Evolutionary conservation across 37 sponge, comb jelly and placozoan genomes (phyloP), one percentile per base, ranked within the genome.

Genomic region (Cliona cf. orientalis): DNA sequence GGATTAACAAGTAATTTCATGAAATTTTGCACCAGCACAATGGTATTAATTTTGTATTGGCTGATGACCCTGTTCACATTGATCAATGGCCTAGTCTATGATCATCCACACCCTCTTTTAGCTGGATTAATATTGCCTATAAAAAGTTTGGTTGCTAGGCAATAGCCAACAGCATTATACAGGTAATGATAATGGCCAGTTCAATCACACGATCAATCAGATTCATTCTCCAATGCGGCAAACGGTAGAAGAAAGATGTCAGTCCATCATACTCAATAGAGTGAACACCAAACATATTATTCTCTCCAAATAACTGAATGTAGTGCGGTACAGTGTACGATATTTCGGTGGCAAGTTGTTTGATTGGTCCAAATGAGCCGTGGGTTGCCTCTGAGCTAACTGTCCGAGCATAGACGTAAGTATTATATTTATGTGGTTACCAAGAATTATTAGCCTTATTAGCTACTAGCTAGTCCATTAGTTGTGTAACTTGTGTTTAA

Each of bases 301-400:
- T 92, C 39, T 92, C 93, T 43, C 93, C 89, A 76, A 92, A 92
- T 45, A 92, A 46, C 65, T 92, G 93, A 9, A 92, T 67, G 53
- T 92, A 85, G 63, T 65, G 81, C 0, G 92, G 92, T 5, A 91
- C 11, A 19, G 80, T 19, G 61, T 75, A 90, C 32, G 72, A 66
- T 28, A 92, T 45, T 49, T 88, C 82, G 36, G 65, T 37, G 0
- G 89, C 85, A 17, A 92, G 57, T 39, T 87, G 85, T 68, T 92
- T 92, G 40, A 92, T 71, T 11, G 93, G 88, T 23, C 93, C 93
- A 84, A 92, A 92, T 12, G 93, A 92, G 34, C 82, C 76, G 40
- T 92, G 93, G 23, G 82, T 85, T 14, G 89, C 93, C 56, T 87
- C 89, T 44, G 80, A 39, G 44, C 42, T 80, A 29, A 71, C 72